phyloP scores from a whole-genome alignment of 64 coral and sea anemone genomes.

The Pocillopora verrucosa region DNA sequence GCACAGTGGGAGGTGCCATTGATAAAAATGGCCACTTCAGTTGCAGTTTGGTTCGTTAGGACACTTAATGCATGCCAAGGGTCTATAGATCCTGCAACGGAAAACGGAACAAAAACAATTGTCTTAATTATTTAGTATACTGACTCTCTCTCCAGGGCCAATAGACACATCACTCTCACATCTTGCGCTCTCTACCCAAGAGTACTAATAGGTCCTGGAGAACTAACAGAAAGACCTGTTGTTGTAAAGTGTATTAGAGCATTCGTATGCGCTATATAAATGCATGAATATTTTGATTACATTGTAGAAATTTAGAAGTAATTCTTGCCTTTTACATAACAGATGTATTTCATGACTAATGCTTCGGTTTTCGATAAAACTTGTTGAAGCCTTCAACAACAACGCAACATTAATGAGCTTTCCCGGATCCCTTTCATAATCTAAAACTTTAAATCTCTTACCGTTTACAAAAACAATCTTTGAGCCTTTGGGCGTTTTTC shows the following conservation, averaged over 20 bases:
- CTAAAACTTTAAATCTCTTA: slow-evolving; percentile 7
- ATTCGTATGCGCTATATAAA: too few relatives aligned
- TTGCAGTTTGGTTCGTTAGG: slow-evolving; percentile 50
- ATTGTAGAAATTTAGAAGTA: neutral
- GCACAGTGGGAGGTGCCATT: slow-evolving; percentile 77
- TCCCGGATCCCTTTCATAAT: neutral
- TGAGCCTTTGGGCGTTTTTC: slow-evolving; percentile 60
- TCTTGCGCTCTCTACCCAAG: too few relatives aligned
- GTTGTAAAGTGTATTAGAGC: too few relatives aligned
- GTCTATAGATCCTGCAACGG: slow-evolving; percentile 73
- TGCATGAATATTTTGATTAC: too few relatives aligned
- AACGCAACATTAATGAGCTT: neutral
- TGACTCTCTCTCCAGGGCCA: too few relatives aligned
- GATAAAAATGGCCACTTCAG: slow-evolving; percentile 73
- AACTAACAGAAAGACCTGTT: neutral
- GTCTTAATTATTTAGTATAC: neutral
- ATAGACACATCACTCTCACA: too few relatives aligned
- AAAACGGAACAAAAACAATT: neutral
- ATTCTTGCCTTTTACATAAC: too few relatives aligned
- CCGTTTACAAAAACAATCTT: slow-evolving; percentile 87
- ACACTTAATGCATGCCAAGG: slow-evolving; percentile 87
- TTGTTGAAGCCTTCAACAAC: too few relatives aligned
- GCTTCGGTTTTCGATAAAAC: too few relatives aligned
- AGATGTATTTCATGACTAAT: too few relatives aligned
- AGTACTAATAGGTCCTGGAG: too few relatives aligned